Evolutionary conservation across 1,140 invertebrate species (phyloP).

Genomic region (Orchestia grillus): DNA sequence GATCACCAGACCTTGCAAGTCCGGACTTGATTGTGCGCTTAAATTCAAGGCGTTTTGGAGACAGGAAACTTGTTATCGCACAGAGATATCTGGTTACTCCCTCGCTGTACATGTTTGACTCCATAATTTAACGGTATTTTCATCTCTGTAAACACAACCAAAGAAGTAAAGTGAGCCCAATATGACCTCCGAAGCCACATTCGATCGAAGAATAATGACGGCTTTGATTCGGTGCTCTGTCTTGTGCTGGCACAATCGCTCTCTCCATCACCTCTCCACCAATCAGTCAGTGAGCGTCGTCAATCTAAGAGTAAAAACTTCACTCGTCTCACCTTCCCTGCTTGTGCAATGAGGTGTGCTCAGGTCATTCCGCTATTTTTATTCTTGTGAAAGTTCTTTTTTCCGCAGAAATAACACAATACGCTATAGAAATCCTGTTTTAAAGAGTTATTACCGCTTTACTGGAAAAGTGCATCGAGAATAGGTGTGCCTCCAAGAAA

Average conservation of each 20-base stretch:
- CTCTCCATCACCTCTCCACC: conserved; percentile 30
- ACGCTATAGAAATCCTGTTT: not conserved
- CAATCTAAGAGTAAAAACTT: not conserved
- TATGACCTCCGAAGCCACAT: conserved; percentile 50
- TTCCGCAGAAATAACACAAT: not conserved
- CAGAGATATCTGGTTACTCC: not conserved
- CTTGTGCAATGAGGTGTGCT: not conserved
- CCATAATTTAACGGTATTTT: conserved; percentile 56
- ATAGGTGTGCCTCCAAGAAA: not conserved
- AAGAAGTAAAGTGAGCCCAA: conserved; percentile 38
- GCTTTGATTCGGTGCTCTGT: conserved; percentile 52
- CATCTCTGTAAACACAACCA: conserved; percentile 44
- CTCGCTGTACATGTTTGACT: conserved; percentile 35
- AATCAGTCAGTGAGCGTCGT: conserved; percentile 45
- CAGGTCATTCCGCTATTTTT: not conserved
- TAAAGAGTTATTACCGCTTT: not conserved
- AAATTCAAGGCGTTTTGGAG: conserved; percentile 45
- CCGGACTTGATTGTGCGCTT: conserved; percentile 12
- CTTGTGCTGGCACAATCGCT: conserved; percentile 41
- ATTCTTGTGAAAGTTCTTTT: not conserved
- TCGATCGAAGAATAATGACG: conserved; percentile 55
- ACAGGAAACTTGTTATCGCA: conserved; percentile 30
- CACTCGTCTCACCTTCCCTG: not conserved
- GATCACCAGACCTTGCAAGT: not conserved
- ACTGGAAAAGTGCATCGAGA: not conserved